These are phyloP conservation scores for Ennomos quercinarius DNA, from an alignment of 2,888 invertebrate genomes.

Conservation along the genomic window DNA sequence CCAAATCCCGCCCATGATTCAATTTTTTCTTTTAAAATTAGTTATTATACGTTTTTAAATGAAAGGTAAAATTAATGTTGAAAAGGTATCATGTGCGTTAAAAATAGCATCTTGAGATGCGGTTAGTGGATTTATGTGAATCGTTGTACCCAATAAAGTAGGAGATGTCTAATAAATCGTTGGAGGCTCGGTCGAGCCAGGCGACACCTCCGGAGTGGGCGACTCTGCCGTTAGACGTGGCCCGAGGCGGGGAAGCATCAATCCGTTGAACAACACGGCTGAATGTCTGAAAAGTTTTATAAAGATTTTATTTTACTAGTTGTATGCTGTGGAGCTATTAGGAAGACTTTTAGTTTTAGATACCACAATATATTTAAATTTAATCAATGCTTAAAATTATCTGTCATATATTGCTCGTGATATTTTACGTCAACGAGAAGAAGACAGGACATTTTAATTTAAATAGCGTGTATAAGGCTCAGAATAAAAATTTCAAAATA, in stretches of 20 bases:
- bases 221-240: slow-evolving; percentile 71
- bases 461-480: too few relatives aligned
- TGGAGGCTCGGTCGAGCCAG: slow-evolving; percentile 64
- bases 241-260: slow-evolving; percentile 32
- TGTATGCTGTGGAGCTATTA: too few relatives aligned
- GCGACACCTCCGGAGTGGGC: slow-evolving; percentile 81
- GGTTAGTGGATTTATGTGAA: slow-evolving; percentile 76
- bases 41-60: slow-evolving; percentile 5
- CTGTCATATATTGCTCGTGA: too few relatives aligned
- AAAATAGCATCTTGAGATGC: slow-evolving; percentile 65
- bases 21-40: too few relatives aligned
- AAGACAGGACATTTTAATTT: too few relatives aligned
- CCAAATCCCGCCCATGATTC: too few relatives aligned
- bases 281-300: slow-evolving; percentile 12
- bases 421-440: too few relatives aligned
- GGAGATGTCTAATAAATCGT: slow-evolving; percentile 79
- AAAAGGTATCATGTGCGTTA: slow-evolving; percentile 54
- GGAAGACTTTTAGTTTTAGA: too few relatives aligned
- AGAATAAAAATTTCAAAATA: too few relatives aligned
- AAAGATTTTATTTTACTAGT: neutral
- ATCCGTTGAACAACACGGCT: slow-evolving; percentile 23
- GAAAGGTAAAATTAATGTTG: slow-evolving; percentile 27
- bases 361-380: too few relatives aligned
- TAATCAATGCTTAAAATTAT: too few relatives aligned
- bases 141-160: slow-evolving; percentile 80